These are phyloP conservation scores for Ctena decussata DNA, from an alignment of 2,888 invertebrate species.

Conservation along the genomic window DNA sequence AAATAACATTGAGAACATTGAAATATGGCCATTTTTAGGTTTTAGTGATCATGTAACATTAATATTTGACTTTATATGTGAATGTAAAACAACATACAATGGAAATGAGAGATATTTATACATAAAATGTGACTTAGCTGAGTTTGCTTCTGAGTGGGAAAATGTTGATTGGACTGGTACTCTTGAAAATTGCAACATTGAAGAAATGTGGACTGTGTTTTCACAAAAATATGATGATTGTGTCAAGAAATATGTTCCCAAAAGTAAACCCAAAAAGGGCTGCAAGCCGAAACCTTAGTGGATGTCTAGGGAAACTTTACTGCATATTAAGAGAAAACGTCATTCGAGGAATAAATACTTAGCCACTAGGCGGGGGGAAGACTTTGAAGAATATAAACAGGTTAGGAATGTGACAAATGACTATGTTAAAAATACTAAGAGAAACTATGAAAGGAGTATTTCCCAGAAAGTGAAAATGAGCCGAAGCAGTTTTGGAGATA, in stretches of 20 bases:
- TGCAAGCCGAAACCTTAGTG: too few species aligned
- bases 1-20: too few species aligned
- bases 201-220: constrained; percentile 26
- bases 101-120: constrained; percentile 12
- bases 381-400: constrained; percentile 15
- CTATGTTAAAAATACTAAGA: constrained; percentile 5
- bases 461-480: not conserved
- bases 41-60: too few species aligned
- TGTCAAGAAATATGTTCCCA: too few species aligned
- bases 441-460: constrained; percentile 14
- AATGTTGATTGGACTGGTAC: not conserved
- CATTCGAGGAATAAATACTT: constrained; percentile 5
- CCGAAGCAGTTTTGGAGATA: constrained; percentile 29
- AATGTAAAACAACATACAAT: not conserved
- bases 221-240: too few species aligned
- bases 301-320: not conserved
- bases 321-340: not conserved
- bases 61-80: too few species aligned
- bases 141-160: not conserved
- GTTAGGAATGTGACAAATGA: constrained; percentile 22
- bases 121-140: constrained; percentile 13
- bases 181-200: not conserved
- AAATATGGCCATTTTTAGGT: too few species aligned
- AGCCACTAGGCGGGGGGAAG: too few species aligned
- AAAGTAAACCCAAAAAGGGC: too few species aligned